Evolutionary conservation across 2,113 vertebrate species (phyloP).

Genomic region (Anas platyrhynchos): DNA sequence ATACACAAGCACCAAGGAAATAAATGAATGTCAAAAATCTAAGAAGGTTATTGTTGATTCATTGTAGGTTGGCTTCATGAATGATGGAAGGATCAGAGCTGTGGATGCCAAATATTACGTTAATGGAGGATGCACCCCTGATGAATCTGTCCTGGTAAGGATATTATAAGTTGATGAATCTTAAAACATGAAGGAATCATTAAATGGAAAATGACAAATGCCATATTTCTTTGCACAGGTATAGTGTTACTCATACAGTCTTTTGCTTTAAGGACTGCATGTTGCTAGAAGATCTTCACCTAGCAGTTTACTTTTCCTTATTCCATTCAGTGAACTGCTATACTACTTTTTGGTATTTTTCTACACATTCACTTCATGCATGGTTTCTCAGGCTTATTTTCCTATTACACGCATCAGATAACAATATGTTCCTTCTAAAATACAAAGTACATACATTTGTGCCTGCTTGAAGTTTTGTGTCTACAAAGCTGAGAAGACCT

Average conservation of each 20-base stretch:
- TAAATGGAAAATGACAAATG: neutral
- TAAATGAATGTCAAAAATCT: neutral
- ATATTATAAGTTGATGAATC: neutral
- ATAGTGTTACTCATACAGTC: neutral
- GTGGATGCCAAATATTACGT: constrained; percentile 80
- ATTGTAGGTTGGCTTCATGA: constrained; percentile 89
- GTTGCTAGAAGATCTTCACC: neutral
- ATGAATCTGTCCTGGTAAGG: constrained; percentile 83
- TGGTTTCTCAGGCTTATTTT: neutral
- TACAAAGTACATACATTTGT: neutral
- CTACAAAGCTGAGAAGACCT: neutral
- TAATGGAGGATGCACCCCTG: constrained; percentile 82
- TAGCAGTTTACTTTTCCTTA: neutral
- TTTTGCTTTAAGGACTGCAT: neutral
- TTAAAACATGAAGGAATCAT: neutral
- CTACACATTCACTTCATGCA: neutral
- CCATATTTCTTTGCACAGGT: neutral
- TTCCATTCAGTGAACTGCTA: neutral
- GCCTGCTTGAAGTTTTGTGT: neutral
- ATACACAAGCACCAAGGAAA: neutral
- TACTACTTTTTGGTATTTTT: neutral
- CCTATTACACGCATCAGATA: neutral
- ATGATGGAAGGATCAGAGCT: constrained; percentile 82
- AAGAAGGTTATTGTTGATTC: neutral
- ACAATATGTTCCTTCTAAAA: neutral